Percentiles rank a stretch among this genome's conserved stretches.
Conservation (phyloP, 2,797 vertebrate species). For the Hippopotamyrus pictus region DNA sequence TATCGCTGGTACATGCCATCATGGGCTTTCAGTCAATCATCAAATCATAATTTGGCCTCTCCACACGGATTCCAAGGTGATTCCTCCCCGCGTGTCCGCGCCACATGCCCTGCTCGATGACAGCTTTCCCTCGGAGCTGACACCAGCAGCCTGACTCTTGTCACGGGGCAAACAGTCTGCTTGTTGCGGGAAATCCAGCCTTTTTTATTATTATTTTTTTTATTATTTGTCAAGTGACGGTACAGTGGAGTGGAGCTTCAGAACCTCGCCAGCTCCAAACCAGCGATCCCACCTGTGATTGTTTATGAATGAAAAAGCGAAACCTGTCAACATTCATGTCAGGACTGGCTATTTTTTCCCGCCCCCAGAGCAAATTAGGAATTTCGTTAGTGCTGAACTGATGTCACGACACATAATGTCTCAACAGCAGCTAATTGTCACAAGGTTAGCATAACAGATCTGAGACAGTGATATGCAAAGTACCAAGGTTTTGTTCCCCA, state of each 20-base stretch:
- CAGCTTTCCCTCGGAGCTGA: conserved; percentile 6
- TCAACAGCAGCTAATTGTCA: conserved; percentile 76
- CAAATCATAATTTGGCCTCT: conserved; percentile 6
- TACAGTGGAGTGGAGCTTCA: not conserved
- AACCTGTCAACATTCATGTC: conserved; percentile 72
- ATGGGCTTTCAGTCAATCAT: conserved; percentile 5
- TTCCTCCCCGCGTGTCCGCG: not conserved
- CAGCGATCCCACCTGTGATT: conserved; percentile 4
- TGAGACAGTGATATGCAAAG: conserved; percentile 75
- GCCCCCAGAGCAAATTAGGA: conserved; percentile 69
- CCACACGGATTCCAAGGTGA: conserved; percentile 3
- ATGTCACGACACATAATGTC: conserved; percentile 71
- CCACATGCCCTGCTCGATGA: not conserved
- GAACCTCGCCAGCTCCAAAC: conserved; percentile 12
- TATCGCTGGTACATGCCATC: not conserved
- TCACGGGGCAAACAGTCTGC: conserved; percentile 10
- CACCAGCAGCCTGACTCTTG: conserved; percentile 13
- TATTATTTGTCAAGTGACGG: conserved; percentile 64
- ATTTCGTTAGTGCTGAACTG: conserved; percentile 70
- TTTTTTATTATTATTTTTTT: conserved; percentile 56
- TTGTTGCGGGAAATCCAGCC: conserved; percentile 62
- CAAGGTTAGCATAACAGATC: conserved; percentile 77
- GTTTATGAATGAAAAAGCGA: conserved; percentile 35
- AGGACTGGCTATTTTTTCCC: conserved; percentile 64
- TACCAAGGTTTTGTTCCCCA: conserved; percentile 57